Evolutionary conservation across 2,888 invertebrate genomes (phyloP), one percentile per base, ranked within the genome.

Genomic region (Reticulitermes lucifugus): DNA sequence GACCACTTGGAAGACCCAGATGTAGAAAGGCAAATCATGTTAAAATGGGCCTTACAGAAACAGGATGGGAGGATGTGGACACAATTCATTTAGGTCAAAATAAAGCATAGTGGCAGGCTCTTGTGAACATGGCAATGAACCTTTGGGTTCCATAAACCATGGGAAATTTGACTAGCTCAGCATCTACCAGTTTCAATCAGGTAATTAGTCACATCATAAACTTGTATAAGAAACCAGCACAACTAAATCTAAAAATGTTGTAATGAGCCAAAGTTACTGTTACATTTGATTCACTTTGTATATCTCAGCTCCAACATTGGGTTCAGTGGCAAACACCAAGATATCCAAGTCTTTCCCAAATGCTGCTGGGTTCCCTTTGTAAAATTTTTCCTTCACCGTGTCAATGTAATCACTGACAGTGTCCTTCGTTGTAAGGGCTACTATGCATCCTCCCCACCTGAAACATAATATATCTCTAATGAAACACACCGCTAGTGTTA

Each of bases 381-480:
- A 97, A 91, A 95, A 97, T 85, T 94, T 93, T 83, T 94, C 92
- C 90, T 94, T 94, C 84, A 98, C 91, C 82, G 91, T 91, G 29
- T 93, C 90, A 75, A 97, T 93, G 89, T 96, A 98, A 87, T 92
- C 91, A 22, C 93, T 90, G 10, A 95, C 94, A 87, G 93, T 93
- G 80, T 94, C 93, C 85, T 93, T 93, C 0, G 94, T 93, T 84
- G 96, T 94, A 87, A 98, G 91, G 29, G 98, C 97, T 21, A 99
- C 98, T 84, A 96, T 94, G 91, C 99, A 99, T 9, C 99, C 99
- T 65, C 99, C 99, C 99, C 99, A 99, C 12, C 96, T 96, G 88
- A n/a, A 88, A 90, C n/a, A 55, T 1, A 55, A 55, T 12, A 18
- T 18, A 55, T 18, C 12, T 46, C 9, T 46, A 9, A 46, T 12